Percentiles rank a stretch among this genome's conserved stretches.
These are phyloP conservation scores for Mythimna ferrago DNA, from an alignment of 2,888 invertebrate genomes.

Conservation along the genomic window DNA sequence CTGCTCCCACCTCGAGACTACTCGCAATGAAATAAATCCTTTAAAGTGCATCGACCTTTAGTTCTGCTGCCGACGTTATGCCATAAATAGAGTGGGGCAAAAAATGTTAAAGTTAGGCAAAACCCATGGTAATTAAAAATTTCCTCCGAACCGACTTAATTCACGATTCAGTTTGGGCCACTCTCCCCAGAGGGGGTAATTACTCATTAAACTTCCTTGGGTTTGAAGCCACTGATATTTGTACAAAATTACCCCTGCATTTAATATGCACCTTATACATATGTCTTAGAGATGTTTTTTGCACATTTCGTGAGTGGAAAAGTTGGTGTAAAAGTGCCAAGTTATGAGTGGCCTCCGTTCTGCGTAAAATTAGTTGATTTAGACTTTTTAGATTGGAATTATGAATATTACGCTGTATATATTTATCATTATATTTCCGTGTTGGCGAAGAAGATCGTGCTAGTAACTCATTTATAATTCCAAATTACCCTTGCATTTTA, in stretches of 20 bases:
- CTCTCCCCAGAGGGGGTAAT: constrained; percentile 59
- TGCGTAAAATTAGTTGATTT: constrained; percentile 54
- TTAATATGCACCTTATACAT: constrained; percentile 5
- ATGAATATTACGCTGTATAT: constrained; percentile 39
- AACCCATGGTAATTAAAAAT: constrained; percentile 47
- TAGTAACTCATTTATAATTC: neutral
- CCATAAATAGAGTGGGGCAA: neutral
- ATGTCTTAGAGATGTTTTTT: constrained; percentile 3
- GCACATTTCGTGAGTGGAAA: neutral
- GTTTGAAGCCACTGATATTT: constrained; percentile 56
- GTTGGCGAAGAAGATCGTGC: neutral
- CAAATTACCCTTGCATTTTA: neutral
- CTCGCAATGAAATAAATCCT: constrained; percentile 7
- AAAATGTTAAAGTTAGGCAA: constrained; percentile 14
- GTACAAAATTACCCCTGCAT: constrained; percentile 9
- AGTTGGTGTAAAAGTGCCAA: constrained; percentile 47
- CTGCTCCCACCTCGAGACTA: neutral
- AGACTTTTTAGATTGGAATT: constrained; percentile 64
- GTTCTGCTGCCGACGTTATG: neutral
- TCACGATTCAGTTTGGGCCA: constrained; percentile 55
- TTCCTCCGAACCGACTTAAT: constrained; percentile 48
- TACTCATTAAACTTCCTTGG: constrained; percentile 72
- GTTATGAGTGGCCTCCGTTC: constrained; percentile 71
- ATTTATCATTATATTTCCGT: constrained; percentile 8
- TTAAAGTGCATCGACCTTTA: constrained; percentile 19